Evolutionary conservation across 2,113 vertebrate genomes (phyloP), one percentile per base, ranked within the genome.

Genomic region (Thalassarche chlororhynchos): DNA sequence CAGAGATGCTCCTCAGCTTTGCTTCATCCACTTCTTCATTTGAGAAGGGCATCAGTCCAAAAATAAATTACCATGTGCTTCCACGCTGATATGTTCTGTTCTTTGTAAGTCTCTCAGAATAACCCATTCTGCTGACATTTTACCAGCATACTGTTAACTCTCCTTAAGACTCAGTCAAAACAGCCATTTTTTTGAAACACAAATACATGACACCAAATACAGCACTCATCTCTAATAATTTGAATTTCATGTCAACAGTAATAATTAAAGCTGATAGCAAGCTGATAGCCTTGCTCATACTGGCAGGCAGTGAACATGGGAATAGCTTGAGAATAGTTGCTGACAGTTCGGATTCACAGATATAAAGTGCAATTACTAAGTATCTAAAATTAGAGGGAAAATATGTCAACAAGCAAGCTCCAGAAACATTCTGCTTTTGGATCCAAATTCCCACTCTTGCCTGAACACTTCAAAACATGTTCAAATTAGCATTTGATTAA

Each of bases 401-500:
- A 84, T 40, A 80, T 1, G 10, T 57, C 60, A 93, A 81, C 32
- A 87, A 70, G 51, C 19, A 86, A 84, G 55, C 19, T 89, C 52
- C 38, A 89, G 57, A 84, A 90, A 26, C 34, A 64, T 61, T 34
- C 26, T 84, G 32, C 51, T 78, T 89, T 90, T 17, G 3, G 58
- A 87, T 62, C 40, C 64, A 68, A 83, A 94, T 76, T 83, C 62
- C 16, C 18, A 38, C 23, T 91, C 46, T 66, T 62, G 16, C 38
- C 46, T 71, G 26, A 92, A 68, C 25, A n/a, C 38, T 89, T 91
- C 80, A 90, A 88, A 95, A 86, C 4, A 54, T 5, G 1, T 57
- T 66, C 49, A 84, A 84, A 94, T 78, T 94, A 93, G 24, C 72
- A 89, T 71, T 26, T 89, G 42, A 97, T 91, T 89, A 91, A 84